Base-by-base conservation (phyloP, 2,888 invertebrate genomes). In the Neria commutata region DNA sequence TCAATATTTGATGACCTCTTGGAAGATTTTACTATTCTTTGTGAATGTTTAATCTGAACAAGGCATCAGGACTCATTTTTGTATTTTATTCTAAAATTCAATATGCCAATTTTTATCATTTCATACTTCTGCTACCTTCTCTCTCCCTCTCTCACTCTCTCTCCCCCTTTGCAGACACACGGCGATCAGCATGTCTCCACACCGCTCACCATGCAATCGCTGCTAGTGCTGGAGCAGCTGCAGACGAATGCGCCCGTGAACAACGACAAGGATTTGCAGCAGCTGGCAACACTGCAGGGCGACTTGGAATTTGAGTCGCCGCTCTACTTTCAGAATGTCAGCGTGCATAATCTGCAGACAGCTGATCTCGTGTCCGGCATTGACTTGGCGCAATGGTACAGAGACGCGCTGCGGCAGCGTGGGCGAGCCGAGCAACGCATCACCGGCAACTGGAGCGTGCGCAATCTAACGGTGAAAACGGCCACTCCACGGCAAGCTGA, bases 381-480 rank as follows among this genome's bases (percentile, higher is more conserved):
- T 21, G 76, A 85, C 66, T 74, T 84, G 33, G 70, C 72, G 3
- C 61, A 77, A 6, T 86, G 86, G 86, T 71, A 80, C 29, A 63
- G 69, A 29, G 70, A 74, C n/a, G 71, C 78, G 1, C 62, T 85
- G 1, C 79, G 79, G 71, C 71, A 70, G 14, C 64, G 66, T 3
- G 72, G 74, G 0, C 67, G 74, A 2, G 33, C 72, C 0, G 65
- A 72, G 8, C 85, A 86, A 68, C 69, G 72, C 3, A 76, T 87
- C 5, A 75, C 73, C 10, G 83, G 84, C 4, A 79, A 81, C 26
- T 87, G 86, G 86, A 81, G 71, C 2, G 71, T 68, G 5, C 66
- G 68, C 33, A 60, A 65, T 56, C 58, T 77, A 25, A 67, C 45
- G 3, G 58, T 77, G 0, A 68, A 66, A 37, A 61, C 62, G 17